A percentile compares a stretch with the other conserved stretches of the same genome.
phyloP scores from a whole-genome alignment of 2,113 vertebrate species.

The Cyanocitta stelleri region DNA sequence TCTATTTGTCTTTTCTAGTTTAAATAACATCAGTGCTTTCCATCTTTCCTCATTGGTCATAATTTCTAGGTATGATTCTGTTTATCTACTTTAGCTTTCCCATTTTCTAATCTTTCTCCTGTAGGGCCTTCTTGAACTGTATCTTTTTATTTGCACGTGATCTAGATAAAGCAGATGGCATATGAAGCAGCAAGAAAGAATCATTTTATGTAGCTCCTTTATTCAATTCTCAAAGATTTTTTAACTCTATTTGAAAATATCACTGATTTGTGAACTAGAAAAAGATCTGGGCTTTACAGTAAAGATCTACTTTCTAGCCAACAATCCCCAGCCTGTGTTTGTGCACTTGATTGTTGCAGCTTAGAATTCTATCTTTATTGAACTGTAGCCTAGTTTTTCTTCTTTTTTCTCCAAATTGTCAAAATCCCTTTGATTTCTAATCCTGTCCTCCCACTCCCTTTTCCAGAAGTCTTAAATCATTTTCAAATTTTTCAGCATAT shows the following conservation, averaged over 20 bases:
- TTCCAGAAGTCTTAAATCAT: neutral
- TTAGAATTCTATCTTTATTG: neutral
- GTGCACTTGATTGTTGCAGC: neutral
- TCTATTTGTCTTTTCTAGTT: neutral
- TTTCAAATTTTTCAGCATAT: neutral
- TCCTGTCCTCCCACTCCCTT: neutral
- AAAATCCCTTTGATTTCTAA: slow-evolving; percentile 17
- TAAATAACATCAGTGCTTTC: neutral
- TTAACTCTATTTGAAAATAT: neutral
- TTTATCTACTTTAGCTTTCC: neutral
- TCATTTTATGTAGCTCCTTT: neutral
- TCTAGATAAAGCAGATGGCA: neutral
- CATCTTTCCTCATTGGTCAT: neutral
- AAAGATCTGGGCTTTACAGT: neutral
- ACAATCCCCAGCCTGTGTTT: neutral
- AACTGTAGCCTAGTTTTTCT: neutral
- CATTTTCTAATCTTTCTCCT: neutral
- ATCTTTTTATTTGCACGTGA: neutral
- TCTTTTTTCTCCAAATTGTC: neutral
- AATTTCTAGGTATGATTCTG: neutral
- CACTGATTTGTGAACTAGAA: neutral
- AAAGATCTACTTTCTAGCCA: neutral
- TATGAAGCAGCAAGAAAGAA: neutral
- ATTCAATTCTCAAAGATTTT: neutral
- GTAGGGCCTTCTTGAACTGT: neutral